A percentile compares a stretch with the other conserved stretches of the same genome.
These are phyloP conservation scores for Campodea augens DNA, from an alignment of 1,140 invertebrate genomes.

Conservation along the genomic window DNA sequence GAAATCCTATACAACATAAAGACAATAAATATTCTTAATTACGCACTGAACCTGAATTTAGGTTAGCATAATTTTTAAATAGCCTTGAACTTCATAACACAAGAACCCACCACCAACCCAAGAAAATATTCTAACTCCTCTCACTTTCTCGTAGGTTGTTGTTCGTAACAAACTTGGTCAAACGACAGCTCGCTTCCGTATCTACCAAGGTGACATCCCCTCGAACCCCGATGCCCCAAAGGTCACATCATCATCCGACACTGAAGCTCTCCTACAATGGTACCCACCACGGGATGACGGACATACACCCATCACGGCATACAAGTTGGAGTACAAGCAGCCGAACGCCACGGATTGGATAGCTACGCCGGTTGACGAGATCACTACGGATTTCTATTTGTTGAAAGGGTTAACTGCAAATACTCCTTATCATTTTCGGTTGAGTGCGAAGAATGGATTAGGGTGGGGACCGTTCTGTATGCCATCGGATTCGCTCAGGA, in stretches of 20 bases:
- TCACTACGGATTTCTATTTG: conserved; percentile 35
- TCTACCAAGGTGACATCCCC: conserved; percentile 52
- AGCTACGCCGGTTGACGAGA: conserved; percentile 20
- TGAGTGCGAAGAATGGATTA: conserved; percentile 74
- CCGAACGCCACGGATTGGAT: conserved; percentile 20
- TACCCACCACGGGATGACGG: conserved; percentile 67
- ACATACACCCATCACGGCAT: conserved; percentile 62
- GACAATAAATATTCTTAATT: no score
- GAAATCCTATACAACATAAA: no score
- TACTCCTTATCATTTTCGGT: conserved; percentile 68
- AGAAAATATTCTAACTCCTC: no score
- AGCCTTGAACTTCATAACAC: no score
- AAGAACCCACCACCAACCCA: no score
- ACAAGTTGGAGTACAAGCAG: conserved; percentile 60
- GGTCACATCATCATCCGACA: conserved; percentile 57
- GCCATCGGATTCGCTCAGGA: conserved; percentile 45
- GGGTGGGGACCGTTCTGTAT: conserved; percentile 77
- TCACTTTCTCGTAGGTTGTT: no score
- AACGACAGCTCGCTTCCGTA: conserved; percentile 21
- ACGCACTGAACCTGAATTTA: no score
- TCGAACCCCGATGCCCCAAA: conserved; percentile 72
- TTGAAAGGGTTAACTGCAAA: conserved; percentile 54
- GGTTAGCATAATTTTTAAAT: no score
- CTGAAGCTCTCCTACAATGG: conserved; percentile 73
- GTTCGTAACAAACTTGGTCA: neutral